Conservation (phyloP, 1,140 invertebrate species). For the Drosophila paulistorum region DNA sequence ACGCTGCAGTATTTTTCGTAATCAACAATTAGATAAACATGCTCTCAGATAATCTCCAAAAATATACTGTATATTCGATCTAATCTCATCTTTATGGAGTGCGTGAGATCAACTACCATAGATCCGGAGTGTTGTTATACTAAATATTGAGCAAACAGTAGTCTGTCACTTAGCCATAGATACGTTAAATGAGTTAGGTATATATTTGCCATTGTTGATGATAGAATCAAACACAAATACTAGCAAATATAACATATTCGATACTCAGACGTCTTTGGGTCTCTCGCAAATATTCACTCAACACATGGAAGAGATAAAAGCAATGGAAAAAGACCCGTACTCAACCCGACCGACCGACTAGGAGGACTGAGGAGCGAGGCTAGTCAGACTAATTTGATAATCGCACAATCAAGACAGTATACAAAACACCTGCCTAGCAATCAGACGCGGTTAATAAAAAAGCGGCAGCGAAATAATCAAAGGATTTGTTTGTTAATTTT, state of each 20-base stretch:
- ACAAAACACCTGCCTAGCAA: slow-evolving; percentile 31
- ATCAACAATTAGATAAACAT: slow-evolving; percentile 2
- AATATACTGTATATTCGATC: neutral
- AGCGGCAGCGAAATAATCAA: neutral
- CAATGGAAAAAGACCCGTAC: slow-evolving; percentile 28
- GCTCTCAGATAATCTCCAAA: neutral
- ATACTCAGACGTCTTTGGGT: slow-evolving; percentile 11
- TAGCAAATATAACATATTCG: neutral
- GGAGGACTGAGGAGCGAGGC: neutral
- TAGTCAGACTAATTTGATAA: slow-evolving; percentile 61
- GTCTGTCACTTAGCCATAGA: slow-evolving; percentile 45
- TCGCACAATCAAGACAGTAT: slow-evolving; percentile 67
- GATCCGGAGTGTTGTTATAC: slow-evolving; percentile 32
- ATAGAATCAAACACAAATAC: slow-evolving; percentile 41
- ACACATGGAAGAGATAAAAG: slow-evolving; percentile 41
- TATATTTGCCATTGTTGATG: slow-evolving; percentile 58
- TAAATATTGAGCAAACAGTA: slow-evolving; percentile 45
- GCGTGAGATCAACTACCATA: slow-evolving; percentile 3
- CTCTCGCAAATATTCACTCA: slow-evolving; percentile 38
- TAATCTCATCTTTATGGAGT: neutral
- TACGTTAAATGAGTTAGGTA: slow-evolving; percentile 62
- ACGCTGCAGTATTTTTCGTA: no score
- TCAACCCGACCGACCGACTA: slow-evolving; percentile 4
- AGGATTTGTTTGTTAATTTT: slow-evolving; percentile 3
- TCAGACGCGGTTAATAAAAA: slow-evolving; percentile 27